A percentile compares a stretch with the other conserved stretches of the same genome.
These are phyloP conservation scores for Scartelaos histophorus DNA, from an alignment of 2,113 vertebrate species.

Conservation along the genomic window DNA sequence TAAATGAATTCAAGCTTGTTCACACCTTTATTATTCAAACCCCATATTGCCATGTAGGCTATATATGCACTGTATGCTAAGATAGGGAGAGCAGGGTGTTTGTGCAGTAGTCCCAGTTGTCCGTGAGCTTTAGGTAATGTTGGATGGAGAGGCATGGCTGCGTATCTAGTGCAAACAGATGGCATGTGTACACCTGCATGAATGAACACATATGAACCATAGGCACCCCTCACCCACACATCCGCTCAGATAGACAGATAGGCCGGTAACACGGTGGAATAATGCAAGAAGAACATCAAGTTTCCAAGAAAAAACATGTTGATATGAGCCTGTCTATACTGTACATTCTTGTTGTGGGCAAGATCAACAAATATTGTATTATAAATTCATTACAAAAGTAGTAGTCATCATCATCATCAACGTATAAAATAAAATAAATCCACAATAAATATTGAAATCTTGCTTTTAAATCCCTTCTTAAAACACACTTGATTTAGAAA, in stretches of 20 bases:
- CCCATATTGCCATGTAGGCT: constrained; percentile 11
- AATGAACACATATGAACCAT: constrained; percentile 44
- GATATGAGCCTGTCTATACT: not conserved
- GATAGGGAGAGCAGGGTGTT: not conserved
- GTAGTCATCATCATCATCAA: no score
- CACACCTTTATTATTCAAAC: constrained; percentile 17
- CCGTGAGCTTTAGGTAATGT: constrained; percentile 32
- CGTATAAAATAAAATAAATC: no score
- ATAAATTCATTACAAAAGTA: no score
- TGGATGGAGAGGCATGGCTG: constrained; percentile 39
- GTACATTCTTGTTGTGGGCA: not conserved
- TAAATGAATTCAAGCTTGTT: not conserved
- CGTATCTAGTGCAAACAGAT: constrained; percentile 71
- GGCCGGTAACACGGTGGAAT: constrained; percentile 35
- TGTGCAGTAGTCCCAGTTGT: constrained; percentile 20
- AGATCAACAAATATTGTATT: not conserved
- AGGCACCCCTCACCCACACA: not conserved
- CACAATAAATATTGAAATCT: no score
- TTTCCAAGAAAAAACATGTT: constrained; percentile 18
- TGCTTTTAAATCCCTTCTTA: no score
- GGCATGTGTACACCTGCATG: constrained; percentile 55
- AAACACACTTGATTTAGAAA: no score
- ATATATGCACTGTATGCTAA: not conserved
- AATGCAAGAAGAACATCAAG: constrained; percentile 40
- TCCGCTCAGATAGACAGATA: constrained; percentile 22